Conservation (phyloP, 2,888 invertebrate species). For the Taphrorychus bicolor region DNA sequence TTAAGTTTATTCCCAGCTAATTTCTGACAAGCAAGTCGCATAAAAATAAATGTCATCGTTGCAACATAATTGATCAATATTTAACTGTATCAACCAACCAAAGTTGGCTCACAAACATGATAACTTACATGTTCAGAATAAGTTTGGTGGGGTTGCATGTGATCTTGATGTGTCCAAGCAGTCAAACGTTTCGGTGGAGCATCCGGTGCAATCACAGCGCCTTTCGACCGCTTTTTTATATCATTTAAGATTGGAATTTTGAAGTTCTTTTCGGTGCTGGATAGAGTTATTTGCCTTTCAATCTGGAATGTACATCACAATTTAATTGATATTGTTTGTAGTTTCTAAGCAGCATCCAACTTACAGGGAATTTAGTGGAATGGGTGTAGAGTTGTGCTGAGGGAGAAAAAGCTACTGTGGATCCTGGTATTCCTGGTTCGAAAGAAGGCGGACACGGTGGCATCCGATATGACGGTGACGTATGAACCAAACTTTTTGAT, state of each 20-base stretch:
- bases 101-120: too few species aligned
- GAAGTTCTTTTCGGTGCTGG: slow-evolving; percentile 77
- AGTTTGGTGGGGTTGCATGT: slow-evolving; percentile 54
- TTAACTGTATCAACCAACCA: too few species aligned
- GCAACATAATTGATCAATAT: too few species aligned
- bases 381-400: slow-evolving; percentile 68
- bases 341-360: slow-evolving; percentile 49
- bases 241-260: slow-evolving; percentile 81
- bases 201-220: slow-evolving; percentile 72
- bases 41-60: too few species aligned
- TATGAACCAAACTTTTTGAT: slow-evolving; percentile 26
- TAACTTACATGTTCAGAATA: slow-evolving; percentile 58
- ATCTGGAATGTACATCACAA: slow-evolving; percentile 63
- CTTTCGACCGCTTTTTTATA: slow-evolving; percentile 68
- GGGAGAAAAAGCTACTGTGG: slow-evolving; percentile 61
- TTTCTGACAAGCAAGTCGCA: too few species aligned
- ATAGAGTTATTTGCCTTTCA: slow-evolving; percentile 79
- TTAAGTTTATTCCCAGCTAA: too few species aligned
- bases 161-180: slow-evolving; percentile 69
- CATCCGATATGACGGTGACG: slow-evolving; percentile 57
- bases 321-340: background rate
- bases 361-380: slow-evolving; percentile 81
- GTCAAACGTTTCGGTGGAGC: slow-evolving; percentile 76
- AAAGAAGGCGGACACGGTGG: slow-evolving; percentile 71
- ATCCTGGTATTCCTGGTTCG: slow-evolving; percentile 64